Evolutionary conservation across 2,113 vertebrate genomes (phyloP).

Genomic region (Heliornis fulica): DNA sequence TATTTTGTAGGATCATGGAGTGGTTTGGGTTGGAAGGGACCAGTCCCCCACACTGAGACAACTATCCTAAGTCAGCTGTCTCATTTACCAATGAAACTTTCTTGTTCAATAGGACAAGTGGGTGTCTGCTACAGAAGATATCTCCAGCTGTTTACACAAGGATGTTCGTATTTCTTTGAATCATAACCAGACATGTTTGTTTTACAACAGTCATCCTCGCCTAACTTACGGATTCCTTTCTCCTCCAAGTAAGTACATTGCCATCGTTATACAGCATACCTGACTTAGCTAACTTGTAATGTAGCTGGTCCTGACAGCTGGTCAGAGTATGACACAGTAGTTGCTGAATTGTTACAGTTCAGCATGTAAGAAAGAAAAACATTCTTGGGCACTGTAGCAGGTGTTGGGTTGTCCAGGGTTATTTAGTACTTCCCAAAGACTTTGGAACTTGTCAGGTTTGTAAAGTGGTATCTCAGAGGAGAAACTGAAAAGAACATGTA

Average conservation of each 20-base stretch:
- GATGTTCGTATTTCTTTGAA: constrained; percentile 69
- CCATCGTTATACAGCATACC: background rate
- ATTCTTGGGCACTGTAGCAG: background rate
- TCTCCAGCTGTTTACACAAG: constrained; percentile 67
- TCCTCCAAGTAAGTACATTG: constrained; percentile 65
- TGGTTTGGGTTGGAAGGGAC: too few relatives aligned
- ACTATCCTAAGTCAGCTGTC: background rate
- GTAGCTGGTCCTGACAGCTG: background rate
- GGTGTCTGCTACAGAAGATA: constrained; percentile 17
- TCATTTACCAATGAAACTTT: background rate
- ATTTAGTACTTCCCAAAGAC: background rate
- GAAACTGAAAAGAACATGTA: background rate
- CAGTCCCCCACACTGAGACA: background rate
- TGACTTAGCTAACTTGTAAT: background rate
- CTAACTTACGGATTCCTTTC: constrained; percentile 74
- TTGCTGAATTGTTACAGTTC: background rate
- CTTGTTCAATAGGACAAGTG: constrained; percentile 62
- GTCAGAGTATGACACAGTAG: background rate
- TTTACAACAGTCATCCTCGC: constrained; percentile 65
- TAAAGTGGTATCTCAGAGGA: background rate
- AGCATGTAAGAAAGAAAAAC: background rate
- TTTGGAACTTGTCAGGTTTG: background rate
- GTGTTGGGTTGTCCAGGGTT: background rate
- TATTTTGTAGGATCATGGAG: background rate
- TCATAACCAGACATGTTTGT: constrained; percentile 71